phyloP scores from a whole-genome alignment of 2,113 vertebrate genomes.

The Platysteira castanea region DNA sequence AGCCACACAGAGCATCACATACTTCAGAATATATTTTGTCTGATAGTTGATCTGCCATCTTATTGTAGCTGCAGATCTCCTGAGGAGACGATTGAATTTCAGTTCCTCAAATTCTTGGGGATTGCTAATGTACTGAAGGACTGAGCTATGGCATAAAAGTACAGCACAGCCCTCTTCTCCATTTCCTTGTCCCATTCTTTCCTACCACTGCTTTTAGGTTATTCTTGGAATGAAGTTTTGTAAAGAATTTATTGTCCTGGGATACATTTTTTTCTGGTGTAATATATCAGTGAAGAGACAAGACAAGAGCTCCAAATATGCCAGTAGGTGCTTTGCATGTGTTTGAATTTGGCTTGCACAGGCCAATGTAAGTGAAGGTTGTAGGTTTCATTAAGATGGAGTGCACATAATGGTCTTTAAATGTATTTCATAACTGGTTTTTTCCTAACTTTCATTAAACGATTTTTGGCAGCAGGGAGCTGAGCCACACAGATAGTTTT shows the following conservation, averaged over 20 bases:
- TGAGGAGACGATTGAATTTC: not conserved
- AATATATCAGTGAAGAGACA: rapidly evolving
- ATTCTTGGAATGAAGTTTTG: not conserved
- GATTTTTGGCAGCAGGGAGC: not conserved
- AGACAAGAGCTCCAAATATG: not conserved
- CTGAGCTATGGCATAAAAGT: not conserved
- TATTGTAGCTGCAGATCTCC: not conserved
- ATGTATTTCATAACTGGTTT: not conserved
- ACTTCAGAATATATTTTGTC: not conserved
- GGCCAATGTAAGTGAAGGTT: not conserved
- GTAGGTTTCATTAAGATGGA: not conserved
- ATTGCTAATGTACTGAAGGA: not conserved
- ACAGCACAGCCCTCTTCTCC: not conserved
- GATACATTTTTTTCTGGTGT: not conserved
- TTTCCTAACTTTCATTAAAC: not conserved
- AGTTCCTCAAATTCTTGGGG: not conserved
- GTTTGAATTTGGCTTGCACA: not conserved
- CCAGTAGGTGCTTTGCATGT: rapidly evolving
- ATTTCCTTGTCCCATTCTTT: not conserved
- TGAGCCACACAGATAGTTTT: not conserved
- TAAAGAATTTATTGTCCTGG: not conserved
- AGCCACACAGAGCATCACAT: not conserved
- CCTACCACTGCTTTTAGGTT: not conserved
- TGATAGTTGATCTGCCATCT: not conserved
- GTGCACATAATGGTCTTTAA: not conserved